These are phyloP conservation scores for Gallinago nigripennis DNA, from an alignment of 2,797 vertebrate genomes.

Conservation along the genomic window DNA sequence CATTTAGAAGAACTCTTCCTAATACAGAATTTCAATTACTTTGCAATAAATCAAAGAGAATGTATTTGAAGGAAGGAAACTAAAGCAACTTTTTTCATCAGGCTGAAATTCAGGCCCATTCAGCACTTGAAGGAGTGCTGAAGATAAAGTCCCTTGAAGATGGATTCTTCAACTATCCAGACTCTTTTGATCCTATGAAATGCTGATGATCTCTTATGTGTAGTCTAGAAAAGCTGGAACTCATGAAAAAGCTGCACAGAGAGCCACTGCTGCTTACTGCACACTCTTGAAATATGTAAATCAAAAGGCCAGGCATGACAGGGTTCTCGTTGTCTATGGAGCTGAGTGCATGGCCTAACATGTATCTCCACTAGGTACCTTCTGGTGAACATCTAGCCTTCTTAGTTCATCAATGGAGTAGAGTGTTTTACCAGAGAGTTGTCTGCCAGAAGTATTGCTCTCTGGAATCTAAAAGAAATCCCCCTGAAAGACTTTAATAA, in stretches of 20 bases:
- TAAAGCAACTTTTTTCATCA: neutral
- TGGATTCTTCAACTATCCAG: neutral
- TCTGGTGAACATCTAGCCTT: neutral
- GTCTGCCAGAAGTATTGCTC: neutral
- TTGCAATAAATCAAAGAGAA: neutral
- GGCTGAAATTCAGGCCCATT: neutral
- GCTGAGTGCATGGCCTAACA: neutral
- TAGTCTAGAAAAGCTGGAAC: neutral
- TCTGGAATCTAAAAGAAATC: neutral
- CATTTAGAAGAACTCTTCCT: neutral
- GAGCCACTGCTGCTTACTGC: neutral
- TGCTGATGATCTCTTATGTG: fast-evolving
- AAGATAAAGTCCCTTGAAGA: neutral
- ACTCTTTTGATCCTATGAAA: neutral
- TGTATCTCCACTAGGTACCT: neutral
- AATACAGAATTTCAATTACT: neutral
- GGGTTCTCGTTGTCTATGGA: neutral
- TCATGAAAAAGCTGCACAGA: neutral
- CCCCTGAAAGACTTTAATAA: neutral
- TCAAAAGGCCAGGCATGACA: neutral
- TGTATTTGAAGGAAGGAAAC: neutral
- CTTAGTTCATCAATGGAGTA: neutral
- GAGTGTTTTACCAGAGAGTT: neutral
- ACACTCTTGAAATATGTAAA: neutral
- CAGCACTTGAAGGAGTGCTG: neutral